Base-by-base conservation (phyloP, 2,888 invertebrate species). In the Caenorhabditis drosophilae region DNA sequence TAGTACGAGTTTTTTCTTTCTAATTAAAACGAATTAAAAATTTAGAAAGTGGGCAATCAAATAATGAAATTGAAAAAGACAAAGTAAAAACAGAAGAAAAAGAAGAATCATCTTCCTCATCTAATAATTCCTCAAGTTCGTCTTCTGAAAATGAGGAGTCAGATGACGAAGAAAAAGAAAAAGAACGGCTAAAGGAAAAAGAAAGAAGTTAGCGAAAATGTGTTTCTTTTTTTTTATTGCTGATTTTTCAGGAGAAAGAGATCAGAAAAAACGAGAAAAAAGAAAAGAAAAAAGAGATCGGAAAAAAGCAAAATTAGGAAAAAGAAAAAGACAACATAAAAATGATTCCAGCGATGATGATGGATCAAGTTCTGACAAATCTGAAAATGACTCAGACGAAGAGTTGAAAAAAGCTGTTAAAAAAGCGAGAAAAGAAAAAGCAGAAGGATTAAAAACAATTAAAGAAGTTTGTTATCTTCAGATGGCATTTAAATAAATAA, bases 371-470 rank as follows among this genome's bases (percentile, higher is more conserved):
- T 61, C 61, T 2, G 53, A 44, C 15, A 18, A 9, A 11, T 36
- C 36, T 18, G 23, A 25, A 6, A 42, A 7, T 12, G 18, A 4
- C 11, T 12, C 18, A 16, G 20, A 18, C 58, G 56, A 0, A 12
- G 68, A 70, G 6, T 70, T 76, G 62, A 44, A 50, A 9, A 66
- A 71, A 22, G 78, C 78, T 7, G 31, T 77, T 20, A 76, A 75
- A 45, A 76, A 72, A 45, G 70, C 66, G 25, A 53, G 56, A 23
- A 55, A 58, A 49, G 70, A 77, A 27, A 59, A 64, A 85, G 87
- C 68, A 22, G 61, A 70, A 46, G 70, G 77, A 45, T 53, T 67
- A 86, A 87, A 70, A 55, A 55, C 72, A 27, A 56, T 59, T 7
- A 68, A 68, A 51, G 70, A 70, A 59, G 76, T 72, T 40, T 18